These are phyloP conservation scores for Asteroscopus sphinx DNA, from an alignment of 2,888 invertebrate genomes.

Conservation along the genomic window DNA sequence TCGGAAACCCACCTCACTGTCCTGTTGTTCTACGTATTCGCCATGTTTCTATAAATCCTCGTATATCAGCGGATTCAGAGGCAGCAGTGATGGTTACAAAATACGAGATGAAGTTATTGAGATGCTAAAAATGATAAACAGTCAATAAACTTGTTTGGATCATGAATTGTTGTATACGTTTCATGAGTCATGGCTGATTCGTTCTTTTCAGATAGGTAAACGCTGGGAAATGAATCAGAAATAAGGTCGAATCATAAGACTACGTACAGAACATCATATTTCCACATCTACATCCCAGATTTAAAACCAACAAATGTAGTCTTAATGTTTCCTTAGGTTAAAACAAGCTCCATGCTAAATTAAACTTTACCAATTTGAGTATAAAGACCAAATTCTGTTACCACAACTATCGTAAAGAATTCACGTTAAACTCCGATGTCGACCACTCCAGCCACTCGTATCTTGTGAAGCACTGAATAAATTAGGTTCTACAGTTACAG, in stretches of 20 bases:
- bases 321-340: conserved; percentile 16
- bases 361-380: conserved; percentile 20
- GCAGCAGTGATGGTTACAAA: conserved; percentile 14
- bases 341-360: conserved; percentile 11
- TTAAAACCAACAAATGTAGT: conserved; percentile 23
- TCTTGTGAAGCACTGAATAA: conserved; percentile 60
- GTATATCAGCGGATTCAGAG: conserved; percentile 16
- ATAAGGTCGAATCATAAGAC: background rate
- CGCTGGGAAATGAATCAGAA: conserved; percentile 2
- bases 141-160: conserved; percentile 31
- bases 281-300: conserved; percentile 17
- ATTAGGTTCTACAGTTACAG: conserved; percentile 57
- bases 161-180: conserved; percentile 17
- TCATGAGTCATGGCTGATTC: conserved; percentile 26
- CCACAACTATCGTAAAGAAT: conserved; percentile 24
- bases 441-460: conserved; percentile 47
- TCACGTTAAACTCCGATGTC: conserved; percentile 48
- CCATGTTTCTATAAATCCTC: conserved; percentile 22
- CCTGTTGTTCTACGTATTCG: conserved; percentile 24
- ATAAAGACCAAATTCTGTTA: conserved; percentile 30
- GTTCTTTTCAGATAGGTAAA: background rate
- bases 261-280: conserved; percentile 1
- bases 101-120: conserved; percentile 11
- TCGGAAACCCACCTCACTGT: conserved; percentile 45
- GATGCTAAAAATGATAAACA: conserved; percentile 37